A percentile compares a stretch with the other conserved stretches of the same genome.
Evolutionary conservation across 2,888 invertebrate species (phyloP).

Genomic region (Meiosimyza decipiens): DNA sequence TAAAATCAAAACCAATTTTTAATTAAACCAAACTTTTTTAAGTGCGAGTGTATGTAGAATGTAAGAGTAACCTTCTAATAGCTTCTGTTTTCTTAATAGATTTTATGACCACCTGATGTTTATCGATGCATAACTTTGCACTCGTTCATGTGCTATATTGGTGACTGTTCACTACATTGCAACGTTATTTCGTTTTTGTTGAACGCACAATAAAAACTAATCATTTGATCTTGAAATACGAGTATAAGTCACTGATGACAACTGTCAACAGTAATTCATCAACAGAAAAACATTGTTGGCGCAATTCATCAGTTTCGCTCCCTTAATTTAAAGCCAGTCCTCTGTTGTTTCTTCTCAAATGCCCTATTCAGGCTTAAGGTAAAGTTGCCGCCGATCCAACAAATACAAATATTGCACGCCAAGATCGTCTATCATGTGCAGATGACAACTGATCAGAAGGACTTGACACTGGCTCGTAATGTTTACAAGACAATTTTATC

Average conservation of each 20-base stretch:
- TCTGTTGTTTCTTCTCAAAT: slow-evolving; percentile 21
- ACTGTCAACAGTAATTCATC: slow-evolving; percentile 46
- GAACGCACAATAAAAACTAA: slow-evolving; percentile 14
- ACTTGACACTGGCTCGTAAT: not conserved
- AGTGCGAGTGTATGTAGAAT: too few relatives aligned
- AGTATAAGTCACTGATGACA: slow-evolving; percentile 47
- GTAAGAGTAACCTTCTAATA: too few relatives aligned
- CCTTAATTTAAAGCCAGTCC: slow-evolving; percentile 26
- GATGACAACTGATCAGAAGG: slow-evolving; percentile 22
- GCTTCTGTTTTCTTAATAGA: too few relatives aligned
- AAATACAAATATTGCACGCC: not conserved
- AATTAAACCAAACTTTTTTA: too few relatives aligned
- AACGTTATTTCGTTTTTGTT: too few relatives aligned
- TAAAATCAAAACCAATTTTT: too few relatives aligned
- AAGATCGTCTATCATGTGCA: slow-evolving; percentile 2
- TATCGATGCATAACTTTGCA: too few relatives aligned
- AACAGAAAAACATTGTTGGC: slow-evolving; percentile 44
- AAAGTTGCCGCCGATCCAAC: slow-evolving; percentile 3
- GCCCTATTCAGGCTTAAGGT: slow-evolving; percentile 25
- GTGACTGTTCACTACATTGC: too few relatives aligned
- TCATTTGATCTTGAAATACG: slow-evolving; percentile 22
- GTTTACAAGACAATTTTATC: not conserved
- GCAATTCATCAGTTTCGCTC: slow-evolving; percentile 8
- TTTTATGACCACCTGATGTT: too few relatives aligned
- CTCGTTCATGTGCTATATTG: too few relatives aligned